Percentiles rank a stretch among this genome's conserved stretches.
Evolutionary conservation across 1,140 invertebrate species (phyloP).

Genomic region (Adelges cooleyi): DNA sequence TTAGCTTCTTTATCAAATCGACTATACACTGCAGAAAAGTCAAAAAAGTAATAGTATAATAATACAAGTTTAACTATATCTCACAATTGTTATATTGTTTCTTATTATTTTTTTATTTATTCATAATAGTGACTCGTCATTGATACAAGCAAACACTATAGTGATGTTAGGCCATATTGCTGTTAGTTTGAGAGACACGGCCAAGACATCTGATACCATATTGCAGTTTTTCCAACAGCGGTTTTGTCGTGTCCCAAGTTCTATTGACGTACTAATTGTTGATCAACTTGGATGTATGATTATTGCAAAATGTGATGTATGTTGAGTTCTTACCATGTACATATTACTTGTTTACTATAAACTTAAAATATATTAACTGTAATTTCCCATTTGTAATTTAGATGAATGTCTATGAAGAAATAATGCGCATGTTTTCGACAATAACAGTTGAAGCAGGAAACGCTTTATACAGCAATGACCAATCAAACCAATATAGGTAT

Average conservation of each 20-base stretch:
- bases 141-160: constrained; percentile 93
- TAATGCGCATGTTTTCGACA: constrained; percentile 95
- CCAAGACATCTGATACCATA: constrained; percentile 87
- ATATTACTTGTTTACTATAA: not conserved
- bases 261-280: constrained; percentile 85
- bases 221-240: constrained; percentile 94
- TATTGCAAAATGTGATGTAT: constrained; percentile 71
- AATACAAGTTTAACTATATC: too few relatives aligned
- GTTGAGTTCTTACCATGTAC: too few relatives aligned
- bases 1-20: constrained; percentile 89
- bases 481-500: constrained; percentile 57
- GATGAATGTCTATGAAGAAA: constrained; percentile 74
- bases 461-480: constrained; percentile 71
- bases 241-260: constrained; percentile 76
- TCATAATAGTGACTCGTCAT: constrained; percentile 57
- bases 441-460: constrained; percentile 88
- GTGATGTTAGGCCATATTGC: constrained; percentile 95
- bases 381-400: too few relatives aligned
- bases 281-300: constrained; percentile 96
- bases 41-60: constrained; percentile 47
- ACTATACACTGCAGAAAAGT: constrained; percentile 79
- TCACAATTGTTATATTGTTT: not conserved
- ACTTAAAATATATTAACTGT: not conserved
- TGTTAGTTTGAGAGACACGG: constrained; percentile 81
- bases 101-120: not conserved